Base-by-base conservation (phyloP, 2,888 invertebrate species). In the Cynaeus angustus region DNA sequence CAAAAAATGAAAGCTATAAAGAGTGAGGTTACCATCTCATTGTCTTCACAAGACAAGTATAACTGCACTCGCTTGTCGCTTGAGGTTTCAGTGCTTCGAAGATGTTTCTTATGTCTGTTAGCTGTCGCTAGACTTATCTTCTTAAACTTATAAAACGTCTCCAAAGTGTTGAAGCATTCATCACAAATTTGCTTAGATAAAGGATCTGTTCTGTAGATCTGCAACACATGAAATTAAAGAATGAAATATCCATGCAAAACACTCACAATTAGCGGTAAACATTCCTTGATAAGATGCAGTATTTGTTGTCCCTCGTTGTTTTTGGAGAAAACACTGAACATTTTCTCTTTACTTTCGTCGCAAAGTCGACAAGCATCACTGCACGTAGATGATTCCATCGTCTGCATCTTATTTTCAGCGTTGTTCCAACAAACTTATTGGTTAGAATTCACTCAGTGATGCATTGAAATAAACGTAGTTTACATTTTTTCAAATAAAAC, bases 121-220 rank as follows among this genome's bases (percentile, higher is more conserved):
- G 83, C 80, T 12, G 78, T 80, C 69, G 80, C 80, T 45, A 79
- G 58, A 41, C 80, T 80, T 41, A 70, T 78, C 71, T 79, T 82
- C 71, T 81, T 81, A 72, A 84, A 83, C 45, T 76, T 77, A 62
- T 76, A 77, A 28, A 83, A 77, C 16, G 74, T 76, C 56, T 79
- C 77, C 13, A 85, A 72, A 59, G 79, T 83, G 8, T 78, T 77
- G 30, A 79, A 80, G 72, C 85, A 85, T 46, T 77, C 78, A 71
- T 82, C 81, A 74, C 85, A 85, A 53, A 85, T 79, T 67, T 78
- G 78, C 76, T 85, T 85, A 37, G 85, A 82, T 68, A 85, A 72
- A 41, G 85, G 85, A 76, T 85, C 85, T 48, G 81, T 82, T 72
- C 83, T 81, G 74, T 84, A 85, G 66, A 85, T 82, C 85, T 85